Evolutionary conservation across 2,888 invertebrate species (phyloP).

Genomic region (Serripes groenlandicus): DNA sequence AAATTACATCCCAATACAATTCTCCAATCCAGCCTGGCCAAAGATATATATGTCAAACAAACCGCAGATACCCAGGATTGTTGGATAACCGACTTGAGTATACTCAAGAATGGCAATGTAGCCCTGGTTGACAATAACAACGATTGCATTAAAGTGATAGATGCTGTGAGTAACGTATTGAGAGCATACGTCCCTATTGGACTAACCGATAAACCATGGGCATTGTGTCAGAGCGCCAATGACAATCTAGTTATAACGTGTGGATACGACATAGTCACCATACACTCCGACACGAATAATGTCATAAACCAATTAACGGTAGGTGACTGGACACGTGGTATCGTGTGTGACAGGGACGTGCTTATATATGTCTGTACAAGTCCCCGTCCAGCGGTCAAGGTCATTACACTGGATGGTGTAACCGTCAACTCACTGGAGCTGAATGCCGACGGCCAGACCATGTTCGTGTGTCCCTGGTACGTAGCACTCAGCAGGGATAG

Average conservation of each 20-base stretch:
- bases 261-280: not conserved
- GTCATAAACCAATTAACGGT: not conserved
- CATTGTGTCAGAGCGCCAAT: not conserved
- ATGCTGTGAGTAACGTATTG: not conserved
- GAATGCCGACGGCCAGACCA: not conserved
- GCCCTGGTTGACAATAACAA: constrained; percentile 7
- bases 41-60: too few relatives aligned
- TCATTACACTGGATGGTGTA: not conserved
- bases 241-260: not conserved
- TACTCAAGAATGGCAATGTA: not conserved
- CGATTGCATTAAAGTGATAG: not conserved
- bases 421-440: not conserved
- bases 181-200: not conserved
- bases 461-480: constrained; percentile 12
- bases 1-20: too few relatives aligned
- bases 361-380: constrained; percentile 3
- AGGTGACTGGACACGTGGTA: not conserved
- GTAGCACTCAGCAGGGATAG: not conserved
- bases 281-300: not conserved
- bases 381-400: not conserved
- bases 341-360: not conserved
- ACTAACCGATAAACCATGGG: constrained; percentile 1
- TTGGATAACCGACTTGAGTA: constrained; percentile 2
- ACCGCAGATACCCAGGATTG: not conserved
- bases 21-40: too few relatives aligned